These are phyloP conservation scores for Albula glossodonta DNA, from an alignment of 2,113 vertebrate species.

Conservation along the genomic window DNA sequence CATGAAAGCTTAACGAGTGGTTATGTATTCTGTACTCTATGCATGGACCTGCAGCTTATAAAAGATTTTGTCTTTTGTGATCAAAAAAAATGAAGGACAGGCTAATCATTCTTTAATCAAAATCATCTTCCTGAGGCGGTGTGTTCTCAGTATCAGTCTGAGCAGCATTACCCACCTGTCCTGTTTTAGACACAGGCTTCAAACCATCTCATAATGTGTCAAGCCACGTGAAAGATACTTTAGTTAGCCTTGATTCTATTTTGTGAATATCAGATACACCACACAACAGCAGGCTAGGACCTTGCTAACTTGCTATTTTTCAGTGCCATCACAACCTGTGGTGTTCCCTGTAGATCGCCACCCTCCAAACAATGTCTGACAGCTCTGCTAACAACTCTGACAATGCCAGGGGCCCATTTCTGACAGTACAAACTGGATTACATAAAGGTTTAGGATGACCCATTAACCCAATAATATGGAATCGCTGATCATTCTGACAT, in stretches of 20 bases:
- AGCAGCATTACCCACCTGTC: background rate
- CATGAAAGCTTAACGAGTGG: too few species aligned
- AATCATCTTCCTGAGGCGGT: background rate
- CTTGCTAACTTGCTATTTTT: constrained; percentile 18
- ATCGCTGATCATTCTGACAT: background rate
- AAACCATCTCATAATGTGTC: too few species aligned
- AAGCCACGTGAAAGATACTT: constrained; percentile 16
- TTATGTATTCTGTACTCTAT: too few species aligned
- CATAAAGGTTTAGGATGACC: constrained; percentile 23
- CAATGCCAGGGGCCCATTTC: constrained; percentile 1
- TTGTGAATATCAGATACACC: constrained; percentile 25
- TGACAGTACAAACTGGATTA: constrained; percentile 21
- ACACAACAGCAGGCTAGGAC: background rate
- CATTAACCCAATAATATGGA: constrained; percentile 28
- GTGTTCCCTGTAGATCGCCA: constrained; percentile 4
- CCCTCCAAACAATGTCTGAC: background rate
- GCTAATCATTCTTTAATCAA: too few species aligned
- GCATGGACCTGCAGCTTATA: too few species aligned
- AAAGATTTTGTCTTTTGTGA: too few species aligned
- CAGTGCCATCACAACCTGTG: constrained; percentile 14
- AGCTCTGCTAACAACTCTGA: constrained; percentile 8
- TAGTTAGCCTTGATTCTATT: background rate
- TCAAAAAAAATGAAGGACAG: too few species aligned
- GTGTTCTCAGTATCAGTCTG: too few species aligned
- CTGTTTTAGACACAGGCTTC: background rate